Evolutionary conservation across 2,797 vertebrate species (phyloP).

Genomic region (Chelmon rostratus): DNA sequence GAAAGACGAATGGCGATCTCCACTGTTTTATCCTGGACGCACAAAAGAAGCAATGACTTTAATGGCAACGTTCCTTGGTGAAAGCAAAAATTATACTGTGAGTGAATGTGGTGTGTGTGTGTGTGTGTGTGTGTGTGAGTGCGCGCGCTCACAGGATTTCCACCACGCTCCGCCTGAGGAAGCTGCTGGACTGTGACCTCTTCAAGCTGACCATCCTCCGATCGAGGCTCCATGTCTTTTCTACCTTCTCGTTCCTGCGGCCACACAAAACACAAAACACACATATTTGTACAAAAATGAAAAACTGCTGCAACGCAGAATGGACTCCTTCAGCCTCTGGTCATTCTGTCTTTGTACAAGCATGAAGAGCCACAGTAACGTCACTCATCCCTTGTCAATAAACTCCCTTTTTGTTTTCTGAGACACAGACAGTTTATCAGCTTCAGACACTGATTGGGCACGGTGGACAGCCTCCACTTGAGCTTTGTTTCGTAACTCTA

Average conservation of each 20-base stretch:
- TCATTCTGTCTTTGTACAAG: not conserved
- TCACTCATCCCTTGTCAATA: not conserved
- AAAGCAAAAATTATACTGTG: not conserved
- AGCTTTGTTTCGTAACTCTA: constrained; percentile 7
- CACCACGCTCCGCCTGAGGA: constrained; percentile 44
- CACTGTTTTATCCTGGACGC: constrained; percentile 72
- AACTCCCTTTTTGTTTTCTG: not conserved
- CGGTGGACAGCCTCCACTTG: not conserved
- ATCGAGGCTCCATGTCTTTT: constrained; percentile 77
- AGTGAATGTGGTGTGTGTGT: not conserved
- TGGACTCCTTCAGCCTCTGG: too few species aligned
- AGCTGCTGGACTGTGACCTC: constrained; percentile 64
- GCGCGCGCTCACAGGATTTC: constrained; percentile 58
- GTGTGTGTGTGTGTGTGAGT: not conserved
- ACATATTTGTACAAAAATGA: not conserved
- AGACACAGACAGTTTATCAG: not conserved
- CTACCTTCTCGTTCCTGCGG: constrained; percentile 72
- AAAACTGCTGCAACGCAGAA: not conserved
- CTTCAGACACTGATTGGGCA: not conserved
- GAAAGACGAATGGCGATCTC: constrained; percentile 74
- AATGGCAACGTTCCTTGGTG: not conserved
- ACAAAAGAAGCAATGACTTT: not conserved
- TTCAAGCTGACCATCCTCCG: constrained; percentile 74
- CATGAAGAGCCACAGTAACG: not conserved
- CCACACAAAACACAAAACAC: constrained; percentile 8